These are phyloP conservation scores for Pristionchus mayeri DNA, from an alignment of 2,888 invertebrate species.

Conservation along the genomic window DNA sequence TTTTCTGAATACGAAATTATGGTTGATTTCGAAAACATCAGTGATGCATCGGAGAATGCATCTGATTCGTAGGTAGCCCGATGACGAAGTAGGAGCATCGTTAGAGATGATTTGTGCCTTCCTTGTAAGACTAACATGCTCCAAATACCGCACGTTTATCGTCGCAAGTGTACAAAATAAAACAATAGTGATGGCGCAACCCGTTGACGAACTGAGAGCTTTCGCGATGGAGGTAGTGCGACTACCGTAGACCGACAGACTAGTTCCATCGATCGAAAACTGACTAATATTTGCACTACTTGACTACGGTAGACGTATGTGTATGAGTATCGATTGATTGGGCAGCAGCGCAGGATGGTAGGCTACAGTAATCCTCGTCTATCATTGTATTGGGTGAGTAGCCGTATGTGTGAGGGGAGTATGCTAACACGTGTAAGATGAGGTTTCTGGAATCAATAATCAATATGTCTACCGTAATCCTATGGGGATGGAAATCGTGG, in stretches of 20 bases:
- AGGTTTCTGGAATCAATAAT: neutral
- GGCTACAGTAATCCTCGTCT: constrained; percentile 20
- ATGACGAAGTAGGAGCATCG: too few relatives aligned
- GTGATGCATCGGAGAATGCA: too few relatives aligned
- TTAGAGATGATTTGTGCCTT: too few relatives aligned
- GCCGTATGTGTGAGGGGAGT: constrained; percentile 40
- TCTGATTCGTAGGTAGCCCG: too few relatives aligned
- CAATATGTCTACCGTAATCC: constrained; percentile 33
- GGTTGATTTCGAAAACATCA: too few relatives aligned
- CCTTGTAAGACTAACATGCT: neutral
- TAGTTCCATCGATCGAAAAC: neutral
- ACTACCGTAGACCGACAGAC: neutral
- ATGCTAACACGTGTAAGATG: constrained; percentile 30
- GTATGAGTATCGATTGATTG: constrained; percentile 14
- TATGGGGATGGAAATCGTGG: constrained; percentile 34
- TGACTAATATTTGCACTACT: constrained; percentile 6
- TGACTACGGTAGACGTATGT: neutral
- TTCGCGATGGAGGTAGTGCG: constrained; percentile 6
- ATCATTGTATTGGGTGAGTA: constrained; percentile 19
- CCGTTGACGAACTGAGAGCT: constrained; percentile 30
- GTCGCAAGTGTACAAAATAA: neutral
- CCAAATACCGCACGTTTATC: constrained; percentile 2
- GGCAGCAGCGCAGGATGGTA: neutral
- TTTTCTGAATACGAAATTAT: too few relatives aligned
- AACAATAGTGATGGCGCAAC: constrained; percentile 28